Base-by-base conservation (phyloP, 1,140 invertebrate genomes). In the Anoplolepis gracilipes region DNA sequence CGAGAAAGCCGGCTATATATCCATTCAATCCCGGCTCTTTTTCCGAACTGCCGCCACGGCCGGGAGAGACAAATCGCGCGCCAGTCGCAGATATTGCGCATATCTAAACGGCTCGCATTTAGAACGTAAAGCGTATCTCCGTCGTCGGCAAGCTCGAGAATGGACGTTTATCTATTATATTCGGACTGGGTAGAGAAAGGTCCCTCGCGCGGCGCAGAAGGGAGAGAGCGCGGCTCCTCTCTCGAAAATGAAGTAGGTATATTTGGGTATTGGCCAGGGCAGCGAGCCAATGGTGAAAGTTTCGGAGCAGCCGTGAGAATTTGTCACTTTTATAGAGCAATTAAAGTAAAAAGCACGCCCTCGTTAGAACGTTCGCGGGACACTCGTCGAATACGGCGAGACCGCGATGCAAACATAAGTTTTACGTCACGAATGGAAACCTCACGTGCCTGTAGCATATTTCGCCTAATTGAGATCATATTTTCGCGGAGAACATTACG, bases 291-390 rank as follows among this genome's bases (percentile, higher is more conserved):
- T 49, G 59, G 36, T 39, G 81, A 84, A 84, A 84, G 81, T 77
- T 84, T 84, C 67, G 67, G 5, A n/a, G 30, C 6, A 49, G 57
- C 42, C 72, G 30, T 49, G 73, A 46, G 70, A 59, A 84, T 84
- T 84, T 84, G 73, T 84, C 81, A 84, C 81, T 84, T 77, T 84
- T 84, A 84, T 84, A 62, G 81, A 59, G 69, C 61, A 64, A 84
- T 84, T 84, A 64, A 36, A 77, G 61, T 76, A 82, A 82, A 82
- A 82, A 82, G 67, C 78, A 46, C 42, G 36, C 28, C 55, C 78
- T 82, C 67, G 67, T 73, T 82, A 61, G 67, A 72, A 59, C 36
- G 67, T 59, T 46, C 46, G 28, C 36, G 67, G 49, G 25, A 82
- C 46, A 55, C 25, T 69, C 33, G 42, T 11, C 64, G 53, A 73